phyloP scores from a whole-genome alignment of 64 coral and sea anemone genomes.

The Montipora efflorescens region DNA sequence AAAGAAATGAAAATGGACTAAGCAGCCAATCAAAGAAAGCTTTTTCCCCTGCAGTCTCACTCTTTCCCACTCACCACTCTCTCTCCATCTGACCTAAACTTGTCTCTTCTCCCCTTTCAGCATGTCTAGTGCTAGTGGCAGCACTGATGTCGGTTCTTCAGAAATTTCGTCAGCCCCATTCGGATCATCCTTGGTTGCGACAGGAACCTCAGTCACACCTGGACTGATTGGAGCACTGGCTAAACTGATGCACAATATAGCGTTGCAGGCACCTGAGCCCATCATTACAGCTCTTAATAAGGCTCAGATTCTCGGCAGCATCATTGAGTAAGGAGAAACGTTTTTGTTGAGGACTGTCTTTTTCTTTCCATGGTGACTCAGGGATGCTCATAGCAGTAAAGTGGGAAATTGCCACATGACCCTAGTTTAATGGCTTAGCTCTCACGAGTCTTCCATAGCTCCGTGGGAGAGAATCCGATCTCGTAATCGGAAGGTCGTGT shows the following conservation, averaged over 20 bases:
- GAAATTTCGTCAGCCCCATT: constrained; percentile 30
- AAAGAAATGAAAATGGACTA: no score
- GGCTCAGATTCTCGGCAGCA: constrained; percentile 43
- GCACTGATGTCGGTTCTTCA: constrained; percentile 26
- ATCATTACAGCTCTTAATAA: constrained; percentile 71
- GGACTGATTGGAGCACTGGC: constrained; percentile 79
- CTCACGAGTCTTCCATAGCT: no score
- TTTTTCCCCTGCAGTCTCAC: no score
- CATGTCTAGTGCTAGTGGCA: constrained; percentile 83
- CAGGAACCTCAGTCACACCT: constrained; percentile 66
- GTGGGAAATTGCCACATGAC: no score
- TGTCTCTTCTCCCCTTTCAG: neutral
- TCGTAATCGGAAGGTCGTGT: no score
- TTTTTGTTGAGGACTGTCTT: neutral
- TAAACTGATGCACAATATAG: constrained; percentile 72
- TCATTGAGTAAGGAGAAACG: neutral
- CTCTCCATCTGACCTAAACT: neutral
- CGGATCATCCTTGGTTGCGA: constrained; percentile 26
- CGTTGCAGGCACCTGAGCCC: constrained; percentile 50
- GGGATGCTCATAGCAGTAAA: no score
- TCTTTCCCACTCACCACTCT: no score
- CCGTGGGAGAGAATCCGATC: no score
- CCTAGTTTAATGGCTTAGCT: no score
- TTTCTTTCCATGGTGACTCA: no score
- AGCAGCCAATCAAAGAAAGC: neutral